Conservation (phyloP, 2,113 vertebrate genomes). For the Eleginops maclovinus region DNA sequence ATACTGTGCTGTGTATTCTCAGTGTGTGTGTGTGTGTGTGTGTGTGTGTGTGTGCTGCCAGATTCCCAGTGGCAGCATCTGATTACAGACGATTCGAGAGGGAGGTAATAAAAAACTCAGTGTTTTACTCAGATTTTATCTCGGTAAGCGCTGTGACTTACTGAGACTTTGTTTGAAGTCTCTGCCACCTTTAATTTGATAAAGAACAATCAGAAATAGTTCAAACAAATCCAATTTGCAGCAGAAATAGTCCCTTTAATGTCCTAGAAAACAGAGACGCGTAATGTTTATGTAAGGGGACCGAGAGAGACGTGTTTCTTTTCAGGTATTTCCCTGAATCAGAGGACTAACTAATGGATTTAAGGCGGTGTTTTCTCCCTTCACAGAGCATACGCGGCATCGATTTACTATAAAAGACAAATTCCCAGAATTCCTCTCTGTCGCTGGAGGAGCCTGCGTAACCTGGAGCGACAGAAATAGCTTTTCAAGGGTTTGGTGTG, state of each 20-base stretch:
- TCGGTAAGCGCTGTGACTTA: conserved; percentile 1
- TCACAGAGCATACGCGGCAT: background rate
- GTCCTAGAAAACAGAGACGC: background rate
- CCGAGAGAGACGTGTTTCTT: background rate
- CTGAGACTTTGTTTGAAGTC: background rate
- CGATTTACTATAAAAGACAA: background rate
- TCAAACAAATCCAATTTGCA: background rate
- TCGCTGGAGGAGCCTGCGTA: conserved; percentile 24
- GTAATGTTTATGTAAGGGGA: background rate
- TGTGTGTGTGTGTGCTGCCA: background rate
- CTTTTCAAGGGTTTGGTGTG: conserved; percentile 58
- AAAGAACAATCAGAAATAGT: background rate
- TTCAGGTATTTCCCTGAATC: background rate
- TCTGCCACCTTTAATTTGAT: background rate
- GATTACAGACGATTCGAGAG: conserved; percentile 19
- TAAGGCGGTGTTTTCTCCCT: conserved; percentile 10
- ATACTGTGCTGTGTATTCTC: background rate
- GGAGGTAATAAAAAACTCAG: conserved; percentile 20
- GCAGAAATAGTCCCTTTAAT: background rate
- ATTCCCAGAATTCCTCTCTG: conserved; percentile 28
- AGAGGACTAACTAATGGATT: conserved; percentile 21
- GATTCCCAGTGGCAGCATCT: conserved; percentile 18
- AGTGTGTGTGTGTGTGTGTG: background rate
- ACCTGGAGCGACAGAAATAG: conserved; percentile 62
- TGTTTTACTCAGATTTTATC: conserved; percentile 28